These are phyloP conservation scores for Tetrapedia diversipes DNA, from an alignment of 2,888 invertebrate species.

Conservation along the genomic window DNA sequence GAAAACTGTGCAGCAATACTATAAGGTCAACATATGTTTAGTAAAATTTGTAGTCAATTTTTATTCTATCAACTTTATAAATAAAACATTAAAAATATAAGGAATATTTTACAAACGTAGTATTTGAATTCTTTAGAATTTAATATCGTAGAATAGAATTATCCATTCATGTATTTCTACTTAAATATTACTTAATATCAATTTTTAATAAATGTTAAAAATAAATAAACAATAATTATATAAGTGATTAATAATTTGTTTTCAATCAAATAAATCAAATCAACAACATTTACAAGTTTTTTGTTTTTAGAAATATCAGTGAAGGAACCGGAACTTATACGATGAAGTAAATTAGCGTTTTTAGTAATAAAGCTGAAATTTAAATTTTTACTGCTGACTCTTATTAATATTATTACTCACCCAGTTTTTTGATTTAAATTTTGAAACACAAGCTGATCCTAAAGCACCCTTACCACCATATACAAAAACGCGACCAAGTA, in stretches of 20 bases:
- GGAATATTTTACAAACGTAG: not conserved
- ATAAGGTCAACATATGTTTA: not conserved
- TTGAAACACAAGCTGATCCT: constrained; percentile 93
- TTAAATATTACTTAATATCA: not conserved
- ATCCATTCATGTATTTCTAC: not conserved
- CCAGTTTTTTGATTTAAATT: constrained; percentile 95
- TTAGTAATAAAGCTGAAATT: constrained; percentile 2
- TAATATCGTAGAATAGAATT: constrained; percentile 14
- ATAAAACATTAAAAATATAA: not conserved
- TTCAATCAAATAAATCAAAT: not conserved
- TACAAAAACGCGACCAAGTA: constrained; percentile 90
- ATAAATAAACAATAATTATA: not conserved
- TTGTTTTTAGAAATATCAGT: not conserved
- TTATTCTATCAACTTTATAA: not conserved
- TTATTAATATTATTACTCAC: constrained; percentile 83
- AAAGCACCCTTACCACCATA: constrained; percentile 98
- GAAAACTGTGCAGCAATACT: not conserved
- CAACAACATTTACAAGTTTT: not conserved
- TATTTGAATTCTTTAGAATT: not conserved
- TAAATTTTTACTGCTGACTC: not conserved
- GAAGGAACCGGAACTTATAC: not conserved
- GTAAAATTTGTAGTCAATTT: not conserved
- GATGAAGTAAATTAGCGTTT: not conserved
- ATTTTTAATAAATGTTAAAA: not conserved
- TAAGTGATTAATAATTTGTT: not conserved